phyloP scores from a whole-genome alignment of 2,888 invertebrate species.

The Cecidostiba fungosa region DNA sequence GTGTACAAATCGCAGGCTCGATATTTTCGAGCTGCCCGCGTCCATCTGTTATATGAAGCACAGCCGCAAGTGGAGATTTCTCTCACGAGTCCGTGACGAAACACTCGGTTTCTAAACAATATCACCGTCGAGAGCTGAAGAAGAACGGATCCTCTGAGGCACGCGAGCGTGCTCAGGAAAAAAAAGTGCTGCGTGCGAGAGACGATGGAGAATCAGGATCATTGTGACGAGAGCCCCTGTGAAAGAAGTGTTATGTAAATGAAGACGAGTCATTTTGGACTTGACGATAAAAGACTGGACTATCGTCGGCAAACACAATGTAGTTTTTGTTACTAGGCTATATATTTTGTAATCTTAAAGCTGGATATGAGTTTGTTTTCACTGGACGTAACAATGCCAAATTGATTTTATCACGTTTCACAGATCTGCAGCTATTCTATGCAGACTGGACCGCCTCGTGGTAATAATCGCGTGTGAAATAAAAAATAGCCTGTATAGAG shows the following conservation, averaged over 20 bases:
- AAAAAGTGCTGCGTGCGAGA: conserved; percentile 1
- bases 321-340: background rate
- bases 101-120: conserved; percentile 50
- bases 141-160: background rate
- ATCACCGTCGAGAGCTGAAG: conserved; percentile 1
- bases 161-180: conserved; percentile 5
- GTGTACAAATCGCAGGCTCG: conserved; percentile 35
- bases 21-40: conserved; percentile 21
- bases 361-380: background rate
- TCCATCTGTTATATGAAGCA: conserved; percentile 40
- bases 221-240: background rate
- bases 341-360: background rate
- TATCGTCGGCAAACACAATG: background rate
- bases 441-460: too few relatives aligned
- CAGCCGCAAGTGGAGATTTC: background rate
- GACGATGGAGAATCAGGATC: background rate
- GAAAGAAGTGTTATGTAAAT: conserved; percentile 16
- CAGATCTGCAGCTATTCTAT: too few relatives aligned
- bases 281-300: background rate
- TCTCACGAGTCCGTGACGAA: conserved; percentile 46
- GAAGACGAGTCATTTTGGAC: background rate
- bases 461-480: too few relatives aligned
- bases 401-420: too few relatives aligned
- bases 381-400: too few relatives aligned
- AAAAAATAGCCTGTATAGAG: too few relatives aligned